phyloP scores from a whole-genome alignment of 2,888 invertebrate species.

The Lasioglossum zephyrum region DNA sequence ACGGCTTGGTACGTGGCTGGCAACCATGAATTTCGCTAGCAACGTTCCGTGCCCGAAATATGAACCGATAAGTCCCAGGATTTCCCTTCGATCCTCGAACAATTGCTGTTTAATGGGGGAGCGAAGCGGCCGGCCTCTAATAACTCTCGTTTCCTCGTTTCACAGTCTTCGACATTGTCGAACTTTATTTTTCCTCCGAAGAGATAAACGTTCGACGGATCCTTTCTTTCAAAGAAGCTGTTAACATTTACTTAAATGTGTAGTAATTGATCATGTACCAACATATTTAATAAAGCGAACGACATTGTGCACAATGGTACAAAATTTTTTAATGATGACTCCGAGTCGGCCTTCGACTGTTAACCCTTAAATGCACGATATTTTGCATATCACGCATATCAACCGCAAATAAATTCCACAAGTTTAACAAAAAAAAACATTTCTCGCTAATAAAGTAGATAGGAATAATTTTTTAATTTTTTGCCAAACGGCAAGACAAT shows the following conservation, averaged over 20 bases:
- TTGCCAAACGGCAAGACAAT: no score
- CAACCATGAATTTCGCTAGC: not conserved
- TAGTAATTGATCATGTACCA: no score
- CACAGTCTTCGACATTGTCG: not conserved
- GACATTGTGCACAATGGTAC: no score
- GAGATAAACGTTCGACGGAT: not conserved
- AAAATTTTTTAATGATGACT: no score
- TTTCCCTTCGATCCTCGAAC: not conserved
- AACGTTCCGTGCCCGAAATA: not conserved
- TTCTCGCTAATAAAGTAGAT: no score
- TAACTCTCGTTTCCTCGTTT: not conserved
- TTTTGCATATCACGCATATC: no score
- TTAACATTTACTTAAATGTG: not conserved
- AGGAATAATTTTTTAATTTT: no score
- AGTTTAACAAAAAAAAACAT: no score
- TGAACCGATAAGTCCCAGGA: not conserved
- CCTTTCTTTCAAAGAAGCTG: not conserved
- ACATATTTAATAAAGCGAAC: no score
- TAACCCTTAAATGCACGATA: no score
- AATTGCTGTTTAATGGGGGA: not conserved
- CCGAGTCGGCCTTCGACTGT: no score
- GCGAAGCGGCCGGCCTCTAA: not conserved
- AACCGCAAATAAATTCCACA: no score
- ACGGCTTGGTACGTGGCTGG: conserved; percentile 1
- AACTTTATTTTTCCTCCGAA: not conserved